A percentile compares a stretch with the other conserved stretches of the same genome.
phyloP scores from a whole-genome alignment of 1,140 invertebrate species.

The Physella acuta region DNA sequence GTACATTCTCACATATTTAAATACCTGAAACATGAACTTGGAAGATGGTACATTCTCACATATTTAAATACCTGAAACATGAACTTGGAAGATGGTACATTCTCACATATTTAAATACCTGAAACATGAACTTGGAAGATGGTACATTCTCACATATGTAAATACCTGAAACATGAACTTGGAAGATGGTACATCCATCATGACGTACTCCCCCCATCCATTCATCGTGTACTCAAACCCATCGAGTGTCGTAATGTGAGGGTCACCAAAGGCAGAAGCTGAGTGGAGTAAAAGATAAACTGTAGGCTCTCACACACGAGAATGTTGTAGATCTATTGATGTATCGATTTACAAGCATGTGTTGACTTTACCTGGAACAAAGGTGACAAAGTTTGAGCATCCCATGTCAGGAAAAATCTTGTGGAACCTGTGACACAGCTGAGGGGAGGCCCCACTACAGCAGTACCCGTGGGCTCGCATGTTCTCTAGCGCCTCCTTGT shows the following conservation, averaged over 20 bases:
- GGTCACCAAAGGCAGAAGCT: conserved; percentile 66
- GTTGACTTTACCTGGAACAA: conserved; percentile 3
- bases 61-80: not conserved
- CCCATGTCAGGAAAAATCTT: not conserved
- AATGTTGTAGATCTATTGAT: not conserved
- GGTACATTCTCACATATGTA: not conserved
- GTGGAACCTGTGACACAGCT: not conserved
- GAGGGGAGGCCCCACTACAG: not conserved
- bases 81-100: not conserved
- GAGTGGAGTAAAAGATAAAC: not conserved
- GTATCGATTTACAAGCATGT: not conserved
- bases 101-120: not conserved
- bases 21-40: not conserved
- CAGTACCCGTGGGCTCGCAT: conserved; percentile 2
- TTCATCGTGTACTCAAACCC: conserved; percentile 49
- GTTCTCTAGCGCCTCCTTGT: not conserved
- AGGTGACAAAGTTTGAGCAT: conserved; percentile 5
- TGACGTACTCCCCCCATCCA: conserved; percentile 45
- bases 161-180: conserved; percentile 13
- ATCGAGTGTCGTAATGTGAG: conserved; percentile 76
- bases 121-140: not conserved
- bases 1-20: not conserved
- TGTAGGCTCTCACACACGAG: not conserved
- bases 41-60: not conserved
- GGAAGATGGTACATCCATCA: conserved; percentile 27